Base-by-base conservation (phyloP, 2,797 vertebrate genomes). In the Phrynocephalus vlangalii region DNA sequence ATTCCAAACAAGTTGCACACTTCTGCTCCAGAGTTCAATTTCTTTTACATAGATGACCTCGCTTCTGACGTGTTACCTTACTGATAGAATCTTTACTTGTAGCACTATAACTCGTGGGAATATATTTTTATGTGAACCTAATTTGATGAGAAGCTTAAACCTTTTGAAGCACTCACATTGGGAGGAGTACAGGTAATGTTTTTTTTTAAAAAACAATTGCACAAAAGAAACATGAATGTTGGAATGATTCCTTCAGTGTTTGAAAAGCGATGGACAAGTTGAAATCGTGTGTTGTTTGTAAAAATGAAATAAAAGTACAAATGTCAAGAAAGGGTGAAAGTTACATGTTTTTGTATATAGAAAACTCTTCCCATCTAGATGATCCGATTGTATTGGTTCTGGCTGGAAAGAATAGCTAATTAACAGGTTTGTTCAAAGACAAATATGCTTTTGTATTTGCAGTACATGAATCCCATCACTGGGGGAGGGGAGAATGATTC, bases 211-310 rank as follows among this genome's bases (percentile, higher is more conserved):
- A 96, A 86, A 90, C 96, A 97, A 97, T 99, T 99, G 98, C 99
- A 99, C 98, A 99, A 98, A 98, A 98, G 97, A 98, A 98, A 98
- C 97, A 97, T 98, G 98, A 99, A 99, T 99, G 98, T 99, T 97
- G 96, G 97, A 97, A 96, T 94, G 98, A 97, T 97, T 98, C 97
- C 97, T 98, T 98, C 98, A 98, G 97, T 98, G 97, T 98, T 98
- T 95, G 96, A 97, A 97, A 96, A 97, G 97, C 96, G 94, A 96
- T 87, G 95, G 96, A 96, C 96, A 97, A 97, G 97, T 97, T 98
- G 97, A 97, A 98, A 97, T 97, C 94, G 96, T 96, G 94, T 97
- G 96, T 97, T 97, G 92, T 97, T 97, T 97, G 97, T 97, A 96
- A 95, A 95, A 96, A 95, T 95, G 95, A 90, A 97, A 97, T 90